Evolutionary conservation across 2,888 invertebrate species (phyloP).

Genomic region (Willowsia nigromaculata): DNA sequence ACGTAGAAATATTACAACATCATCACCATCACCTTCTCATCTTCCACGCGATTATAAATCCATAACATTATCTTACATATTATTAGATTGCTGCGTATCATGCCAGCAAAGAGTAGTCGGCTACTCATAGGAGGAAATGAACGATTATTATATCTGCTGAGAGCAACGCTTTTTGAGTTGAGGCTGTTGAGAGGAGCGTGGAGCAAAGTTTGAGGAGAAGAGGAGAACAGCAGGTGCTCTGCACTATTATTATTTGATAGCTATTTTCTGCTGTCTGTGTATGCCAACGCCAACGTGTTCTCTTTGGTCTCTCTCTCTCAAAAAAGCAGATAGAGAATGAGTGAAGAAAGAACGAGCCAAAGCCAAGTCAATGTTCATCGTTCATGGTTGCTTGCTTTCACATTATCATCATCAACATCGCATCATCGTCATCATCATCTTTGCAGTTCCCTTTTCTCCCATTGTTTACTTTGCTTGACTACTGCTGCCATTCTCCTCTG

Average conservation of each 20-base stretch:
- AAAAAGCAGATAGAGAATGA: background rate
- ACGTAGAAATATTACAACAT: background rate
- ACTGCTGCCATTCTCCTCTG: background rate
- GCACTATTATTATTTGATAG: slow-evolving; percentile 37
- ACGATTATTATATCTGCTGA: slow-evolving; percentile 59
- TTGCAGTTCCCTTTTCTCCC: background rate
- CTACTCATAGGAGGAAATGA: slow-evolving; percentile 53
- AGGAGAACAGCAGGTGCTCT: slow-evolving; percentile 60
- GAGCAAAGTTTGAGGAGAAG: background rate
- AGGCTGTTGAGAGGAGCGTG: background rate
- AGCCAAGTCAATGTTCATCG: slow-evolving; percentile 63
- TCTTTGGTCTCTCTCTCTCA: background rate
- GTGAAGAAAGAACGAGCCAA: background rate
- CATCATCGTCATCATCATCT: background rate
- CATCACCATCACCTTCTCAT: background rate
- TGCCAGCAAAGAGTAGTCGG: background rate
- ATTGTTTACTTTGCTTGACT: slow-evolving; percentile 42
- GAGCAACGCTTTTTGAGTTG: background rate
- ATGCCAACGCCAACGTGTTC: background rate
- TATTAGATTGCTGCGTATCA: background rate
- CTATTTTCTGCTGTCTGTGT: slow-evolving; percentile 13
- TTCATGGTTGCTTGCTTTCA: slow-evolving; percentile 65
- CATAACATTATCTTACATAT: slow-evolving; percentile 2
- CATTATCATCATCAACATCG: slow-evolving; percentile 43
- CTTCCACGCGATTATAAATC: slow-evolving; percentile 1